Percentiles rank a stretch among this genome's conserved stretches.
Conservation (phyloP, 2,888 invertebrate species). For the Xanthorhoe designata region DNA sequence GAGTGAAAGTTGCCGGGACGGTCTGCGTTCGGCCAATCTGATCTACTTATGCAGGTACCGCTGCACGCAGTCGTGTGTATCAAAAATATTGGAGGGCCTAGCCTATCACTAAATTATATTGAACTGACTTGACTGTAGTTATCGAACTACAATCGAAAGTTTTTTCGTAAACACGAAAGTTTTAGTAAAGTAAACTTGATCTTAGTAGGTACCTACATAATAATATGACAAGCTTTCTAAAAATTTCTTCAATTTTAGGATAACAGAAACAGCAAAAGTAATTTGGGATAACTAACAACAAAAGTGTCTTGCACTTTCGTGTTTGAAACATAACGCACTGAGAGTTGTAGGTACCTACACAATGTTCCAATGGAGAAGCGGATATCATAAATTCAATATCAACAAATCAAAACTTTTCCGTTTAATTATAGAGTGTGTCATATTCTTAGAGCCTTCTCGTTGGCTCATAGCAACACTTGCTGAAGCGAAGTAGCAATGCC, state of each 20-base stretch:
- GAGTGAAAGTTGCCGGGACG: constrained; percentile 56
- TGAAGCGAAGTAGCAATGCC: neutral
- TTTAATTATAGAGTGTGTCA: no score
- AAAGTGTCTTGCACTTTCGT: no score
- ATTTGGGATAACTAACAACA: no score
- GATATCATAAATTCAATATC: no score
- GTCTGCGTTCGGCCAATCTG: constrained; percentile 38
- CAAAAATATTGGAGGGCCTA: constrained; percentile 17
- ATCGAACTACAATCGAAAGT: neutral
- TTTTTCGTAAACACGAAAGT: neutral
- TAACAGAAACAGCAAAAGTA: no score
- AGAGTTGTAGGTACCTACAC: no score
- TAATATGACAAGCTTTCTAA: neutral
- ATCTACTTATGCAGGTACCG: constrained; percentile 30
- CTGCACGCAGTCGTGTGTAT: constrained; percentile 26
- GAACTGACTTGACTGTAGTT: neutral
- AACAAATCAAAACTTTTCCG: no score
- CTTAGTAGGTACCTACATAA: no score
- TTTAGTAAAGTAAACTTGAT: neutral
- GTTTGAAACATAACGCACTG: no score
- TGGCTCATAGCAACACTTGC: neutral
- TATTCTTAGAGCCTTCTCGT: neutral
- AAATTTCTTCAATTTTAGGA: neutral
- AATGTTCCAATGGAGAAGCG: no score
- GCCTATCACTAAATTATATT: no score